Base-by-base conservation (phyloP, 2,113 vertebrate genomes). In the Cyprinodon tularosa region DNA sequence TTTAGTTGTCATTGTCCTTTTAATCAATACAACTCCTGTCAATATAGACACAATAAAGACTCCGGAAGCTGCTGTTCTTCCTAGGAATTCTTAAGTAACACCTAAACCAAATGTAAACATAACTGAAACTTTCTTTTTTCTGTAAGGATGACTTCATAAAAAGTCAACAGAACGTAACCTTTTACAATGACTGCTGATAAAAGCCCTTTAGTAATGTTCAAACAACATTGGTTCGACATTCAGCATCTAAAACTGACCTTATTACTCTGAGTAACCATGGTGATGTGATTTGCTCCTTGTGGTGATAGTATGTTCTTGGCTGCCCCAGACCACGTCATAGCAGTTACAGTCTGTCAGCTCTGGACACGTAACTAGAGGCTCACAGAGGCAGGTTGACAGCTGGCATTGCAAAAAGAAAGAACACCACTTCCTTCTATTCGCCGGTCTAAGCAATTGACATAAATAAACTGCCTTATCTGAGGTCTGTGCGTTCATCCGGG, bases 201-300 rank as follows among this genome's bases (percentile, higher is more conserved):
- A 84, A 81, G 63, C 59, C 75, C 13, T 71, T 71, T 17, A 72
- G 61, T 78, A 50, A 29, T 71, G 64, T 29, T 62, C 79, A 77
- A 76, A 85, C 20, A 5, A 20, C 60, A 70, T 29, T 29, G 29
- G 29, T 29, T 29, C 29, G 29, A 74, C 74, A 68, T 81, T 72
- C 69, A 72, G 36, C 73, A n/a, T 85, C 84, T 84, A 76, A 68
- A 72, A 6, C 75, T 83, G 87, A 89, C 88, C 86, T 89, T 92
- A 88, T 88, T 88, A 83, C 62, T 64, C 79, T 29, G 62, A 12
- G 88, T 92, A 85, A 90, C 90, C 88, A 93, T 92, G 88, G 90
- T 62, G 81, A 91, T 82, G 44, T 77, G 69, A 72, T 83, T 67
- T 80, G 74, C 78, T 90, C 84, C 82, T 82, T 82, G 76, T 84